These are phyloP conservation scores for Alosa alosa DNA, from an alignment of 2,113 vertebrate species.

Conservation along the genomic window DNA sequence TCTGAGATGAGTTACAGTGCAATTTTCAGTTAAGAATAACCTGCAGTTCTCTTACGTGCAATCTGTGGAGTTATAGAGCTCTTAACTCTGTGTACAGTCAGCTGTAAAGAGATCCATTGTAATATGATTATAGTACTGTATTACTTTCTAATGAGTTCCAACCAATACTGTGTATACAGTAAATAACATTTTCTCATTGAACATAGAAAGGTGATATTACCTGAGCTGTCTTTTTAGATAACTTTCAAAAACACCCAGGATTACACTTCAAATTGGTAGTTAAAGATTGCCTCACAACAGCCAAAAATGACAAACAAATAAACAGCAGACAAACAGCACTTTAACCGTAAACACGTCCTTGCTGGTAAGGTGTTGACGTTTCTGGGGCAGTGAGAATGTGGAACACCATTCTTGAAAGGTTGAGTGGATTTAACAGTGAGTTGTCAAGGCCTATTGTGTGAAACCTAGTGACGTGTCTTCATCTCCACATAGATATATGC, in stretches of 20 bases:
- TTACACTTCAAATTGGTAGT: background rate
- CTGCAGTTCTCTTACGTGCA: no score
- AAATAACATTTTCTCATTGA: no score
- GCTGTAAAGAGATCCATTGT: no score
- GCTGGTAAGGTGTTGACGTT: background rate
- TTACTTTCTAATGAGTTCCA: no score
- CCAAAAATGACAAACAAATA: background rate
- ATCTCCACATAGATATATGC: background rate
- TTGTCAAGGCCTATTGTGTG: slow-evolving; percentile 16
- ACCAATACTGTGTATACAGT: no score
- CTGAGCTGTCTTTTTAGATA: background rate
- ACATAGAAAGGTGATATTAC: no score
- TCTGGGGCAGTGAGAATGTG: slow-evolving; percentile 3
- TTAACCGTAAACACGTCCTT: background rate
- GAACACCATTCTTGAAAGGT: slow-evolving; percentile 32
- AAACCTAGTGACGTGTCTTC: background rate
- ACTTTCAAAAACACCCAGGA: background rate
- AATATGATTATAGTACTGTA: no score
- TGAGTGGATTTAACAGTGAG: slow-evolving; percentile 21
- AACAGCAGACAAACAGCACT: background rate
- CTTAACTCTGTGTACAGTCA: no score
- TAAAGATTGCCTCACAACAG: background rate
- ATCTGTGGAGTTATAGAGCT: no score
- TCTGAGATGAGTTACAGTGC: no score
- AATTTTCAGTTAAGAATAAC: no score